Percentiles rank a stretch among this genome's conserved stretches.
phyloP scores from a whole-genome alignment of 2,113 vertebrate genomes.

The Spea bombifrons region DNA sequence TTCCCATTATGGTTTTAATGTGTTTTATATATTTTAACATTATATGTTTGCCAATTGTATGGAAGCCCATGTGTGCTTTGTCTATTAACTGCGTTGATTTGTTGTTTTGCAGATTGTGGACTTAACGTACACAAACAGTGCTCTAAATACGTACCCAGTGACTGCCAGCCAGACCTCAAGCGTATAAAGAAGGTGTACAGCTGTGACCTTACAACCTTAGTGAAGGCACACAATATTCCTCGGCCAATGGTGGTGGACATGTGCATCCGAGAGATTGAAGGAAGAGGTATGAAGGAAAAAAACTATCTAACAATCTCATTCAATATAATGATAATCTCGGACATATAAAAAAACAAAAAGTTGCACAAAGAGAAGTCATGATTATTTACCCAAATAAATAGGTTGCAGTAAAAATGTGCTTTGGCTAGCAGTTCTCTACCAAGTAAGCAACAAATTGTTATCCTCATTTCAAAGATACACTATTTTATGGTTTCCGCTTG shows the following conservation, averaged over 20 bases:
- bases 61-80: no score
- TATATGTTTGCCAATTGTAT: neutral
- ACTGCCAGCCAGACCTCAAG: conserved; percentile 95
- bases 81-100: neutral
- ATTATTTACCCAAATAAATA: no score
- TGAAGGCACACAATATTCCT: conserved; percentile 90
- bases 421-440: no score
- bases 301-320: neutral
- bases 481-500: no score
- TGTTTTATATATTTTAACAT: no score
- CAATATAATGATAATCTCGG: no score
- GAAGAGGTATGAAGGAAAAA: conserved; percentile 74
- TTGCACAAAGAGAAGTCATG: no score
- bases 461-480: no score
- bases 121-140: conserved; percentile 97
- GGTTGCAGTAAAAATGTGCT: no score
- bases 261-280: conserved; percentile 93
- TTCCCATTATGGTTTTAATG: no score
- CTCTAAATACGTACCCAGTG: conserved; percentile 91
- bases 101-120: conserved; percentile 81
- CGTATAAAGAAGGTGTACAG: conserved; percentile 95
- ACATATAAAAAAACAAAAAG: no score
- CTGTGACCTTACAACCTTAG: conserved; percentile 93
- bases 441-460: no score
- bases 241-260: conserved; percentile 96